Percentiles rank a stretch among this genome's conserved stretches.
Conservation (phyloP, 1,140 invertebrate species). For the Acarapis woodi region DNA sequence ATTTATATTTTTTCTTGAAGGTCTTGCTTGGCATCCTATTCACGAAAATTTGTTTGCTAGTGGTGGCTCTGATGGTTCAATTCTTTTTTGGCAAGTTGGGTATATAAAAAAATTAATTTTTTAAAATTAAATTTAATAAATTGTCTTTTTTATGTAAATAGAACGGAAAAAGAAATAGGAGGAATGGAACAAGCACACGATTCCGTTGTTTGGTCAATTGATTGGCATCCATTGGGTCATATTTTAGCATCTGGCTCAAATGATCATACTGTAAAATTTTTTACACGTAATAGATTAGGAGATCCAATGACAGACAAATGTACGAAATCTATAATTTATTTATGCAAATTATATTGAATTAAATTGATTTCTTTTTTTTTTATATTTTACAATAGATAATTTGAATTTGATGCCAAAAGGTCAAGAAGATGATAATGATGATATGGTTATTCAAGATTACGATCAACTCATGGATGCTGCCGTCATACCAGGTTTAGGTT, state of each 20-base stretch:
- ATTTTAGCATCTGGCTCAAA: slow-evolving; percentile 93
- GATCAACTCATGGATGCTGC: slow-evolving; percentile 18
- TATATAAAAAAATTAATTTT: slow-evolving; percentile 18
- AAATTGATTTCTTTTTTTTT: no score
- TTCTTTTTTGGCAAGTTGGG: slow-evolving; percentile 96
- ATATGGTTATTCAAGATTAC: slow-evolving; percentile 24
- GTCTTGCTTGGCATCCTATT: slow-evolving; percentile 81
- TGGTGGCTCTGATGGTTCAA: slow-evolving; percentile 85
- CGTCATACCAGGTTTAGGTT: slow-evolving; percentile 56
- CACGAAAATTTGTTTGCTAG: slow-evolving; percentile 86
- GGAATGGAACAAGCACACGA: slow-evolving; percentile 94
- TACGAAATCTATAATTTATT: no score
- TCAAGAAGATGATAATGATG: slow-evolving; percentile 35
- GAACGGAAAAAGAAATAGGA: slow-evolving; percentile 89
- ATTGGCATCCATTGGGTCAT: slow-evolving; percentile 97
- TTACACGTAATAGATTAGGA: slow-evolving; percentile 91
- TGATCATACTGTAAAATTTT: slow-evolving; percentile 93
- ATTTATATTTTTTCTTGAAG: slow-evolving; percentile 14
- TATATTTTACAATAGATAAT: no score
- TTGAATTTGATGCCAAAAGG: slow-evolving; percentile 60
- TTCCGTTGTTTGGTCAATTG: slow-evolving; percentile 91
- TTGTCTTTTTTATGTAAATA: slow-evolving; percentile 16
- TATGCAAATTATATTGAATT: no score
- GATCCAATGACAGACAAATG: slow-evolving; percentile 92
- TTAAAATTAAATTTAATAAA: not conserved